Conservation (phyloP, 2,888 invertebrate genomes). For the Ichneumon xanthorius region DNA sequence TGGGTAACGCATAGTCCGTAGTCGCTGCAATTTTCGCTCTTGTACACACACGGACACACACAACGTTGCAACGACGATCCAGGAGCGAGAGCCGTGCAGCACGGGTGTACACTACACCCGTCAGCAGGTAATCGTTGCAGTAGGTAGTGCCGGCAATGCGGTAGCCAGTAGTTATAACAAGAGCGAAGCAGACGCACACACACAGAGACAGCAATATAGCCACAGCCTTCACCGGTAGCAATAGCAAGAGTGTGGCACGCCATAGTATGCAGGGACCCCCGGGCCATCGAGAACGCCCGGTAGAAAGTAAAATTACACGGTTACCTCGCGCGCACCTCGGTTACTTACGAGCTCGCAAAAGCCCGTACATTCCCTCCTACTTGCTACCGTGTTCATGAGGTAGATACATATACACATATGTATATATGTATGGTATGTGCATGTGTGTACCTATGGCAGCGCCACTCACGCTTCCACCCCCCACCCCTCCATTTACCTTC, state of each 20-base stretch:
- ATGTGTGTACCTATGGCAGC: conserved; percentile 11
- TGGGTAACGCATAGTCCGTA: conserved; percentile 37
- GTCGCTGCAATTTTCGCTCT: conserved; percentile 51
- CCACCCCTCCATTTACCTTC: conserved; percentile 14
- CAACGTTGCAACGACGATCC: conserved; percentile 31
- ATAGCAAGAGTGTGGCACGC: conserved; percentile 53
- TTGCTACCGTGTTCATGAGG: conserved; percentile 51
- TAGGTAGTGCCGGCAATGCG: conserved; percentile 63
- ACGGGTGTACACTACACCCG: conserved; percentile 37
- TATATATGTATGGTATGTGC: background rate
- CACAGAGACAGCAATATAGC: conserved; percentile 12
- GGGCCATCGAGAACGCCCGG: conserved; percentile 71
- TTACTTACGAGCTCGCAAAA: conserved; percentile 59
- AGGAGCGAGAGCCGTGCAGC: conserved; percentile 30
- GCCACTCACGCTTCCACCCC: conserved; percentile 31
- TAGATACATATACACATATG: background rate
- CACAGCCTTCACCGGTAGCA: conserved; percentile 58
- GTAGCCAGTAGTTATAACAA: conserved; percentile 64
- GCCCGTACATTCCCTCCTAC: conserved; percentile 31
- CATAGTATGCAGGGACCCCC: conserved; percentile 58
- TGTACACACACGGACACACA: background rate
- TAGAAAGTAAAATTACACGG: conserved; percentile 77
- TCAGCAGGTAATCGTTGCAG: conserved; percentile 63
- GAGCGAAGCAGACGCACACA: conserved; percentile 39
- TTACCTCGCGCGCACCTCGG: conserved; percentile 68